Conservation (phyloP, 2,113 vertebrate genomes). For the Salminus brasiliensis region DNA sequence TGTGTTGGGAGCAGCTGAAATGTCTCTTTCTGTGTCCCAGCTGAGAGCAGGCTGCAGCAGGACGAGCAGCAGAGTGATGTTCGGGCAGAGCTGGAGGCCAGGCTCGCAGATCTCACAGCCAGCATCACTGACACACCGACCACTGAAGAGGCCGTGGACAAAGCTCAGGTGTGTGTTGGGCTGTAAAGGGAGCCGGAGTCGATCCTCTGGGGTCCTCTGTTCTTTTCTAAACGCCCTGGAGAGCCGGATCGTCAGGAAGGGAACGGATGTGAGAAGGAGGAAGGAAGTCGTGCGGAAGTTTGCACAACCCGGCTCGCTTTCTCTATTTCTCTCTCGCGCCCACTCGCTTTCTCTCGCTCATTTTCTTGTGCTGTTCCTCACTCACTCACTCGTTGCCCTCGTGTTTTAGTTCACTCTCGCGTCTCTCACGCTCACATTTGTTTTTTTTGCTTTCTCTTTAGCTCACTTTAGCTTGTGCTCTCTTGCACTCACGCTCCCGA, state of each 20-base stretch:
- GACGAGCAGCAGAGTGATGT: neutral
- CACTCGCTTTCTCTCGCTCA: too few relatives aligned
- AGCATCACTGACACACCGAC: neutral
- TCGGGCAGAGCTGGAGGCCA: slow-evolving; percentile 12
- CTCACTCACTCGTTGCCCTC: too few relatives aligned
- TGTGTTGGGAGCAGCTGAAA: too few relatives aligned
- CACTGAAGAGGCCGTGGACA: slow-evolving; percentile 12
- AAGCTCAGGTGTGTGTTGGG: slow-evolving; percentile 27
- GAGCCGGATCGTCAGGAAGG: neutral
- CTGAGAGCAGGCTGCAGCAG: slow-evolving; percentile 23
- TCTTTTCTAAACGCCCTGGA: neutral
- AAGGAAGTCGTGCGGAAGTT: neutral
- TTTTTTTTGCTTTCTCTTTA: too few relatives aligned
- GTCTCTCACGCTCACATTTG: too few relatives aligned
- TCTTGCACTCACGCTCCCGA: too few relatives aligned
- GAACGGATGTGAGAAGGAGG: neutral
- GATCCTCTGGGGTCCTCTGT: too few relatives aligned
- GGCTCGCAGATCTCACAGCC: neutral
- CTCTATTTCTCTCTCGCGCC: slow-evolving; percentile 8
- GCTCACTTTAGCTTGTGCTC: too few relatives aligned
- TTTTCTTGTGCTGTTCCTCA: too few relatives aligned
- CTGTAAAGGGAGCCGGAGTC: too few relatives aligned
- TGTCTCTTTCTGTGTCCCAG: neutral
- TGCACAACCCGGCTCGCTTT: neutral
- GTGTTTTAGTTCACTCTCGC: too few relatives aligned